Base-by-base conservation (phyloP, 2,113 vertebrate genomes). In the Piaya cayana region DNA sequence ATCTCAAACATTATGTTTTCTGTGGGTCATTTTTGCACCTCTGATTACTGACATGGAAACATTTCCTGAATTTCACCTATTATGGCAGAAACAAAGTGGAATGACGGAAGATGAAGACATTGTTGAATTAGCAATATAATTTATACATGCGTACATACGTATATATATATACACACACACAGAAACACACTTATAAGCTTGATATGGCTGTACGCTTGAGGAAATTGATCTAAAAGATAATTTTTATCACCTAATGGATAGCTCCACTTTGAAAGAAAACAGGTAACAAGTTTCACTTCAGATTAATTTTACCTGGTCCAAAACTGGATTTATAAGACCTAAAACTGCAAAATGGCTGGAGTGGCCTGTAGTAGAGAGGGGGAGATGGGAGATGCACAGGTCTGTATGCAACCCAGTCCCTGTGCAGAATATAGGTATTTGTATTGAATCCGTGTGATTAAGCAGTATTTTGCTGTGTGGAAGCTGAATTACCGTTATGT, bases 201-300 rank as follows among this genome's bases (percentile, higher is more conserved):
- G 3, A 3, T 43, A 62, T 30, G 71, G 15, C 9, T 0, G 0
- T 39, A 15, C 3, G 56, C 16, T 58, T 3, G 10, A 86, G 67
- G 50, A 95, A 95, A 50, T 37, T 2, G 21, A 39, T 83, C 15
- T 65, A 58, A 80, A 80, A 34, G 7, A 18, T 23, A 36, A 6
- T 42, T 72, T 69, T 69, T 58, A 25, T 55, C 60, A 15, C 36
- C 67, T 63, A 71, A 71, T 67, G 5, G 11, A 58, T 50, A 64
- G 11, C 11, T 85, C 10, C 11, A 4, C 26, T 80, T 76, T 37
- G 45, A 60, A 82, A 93, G 16, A 84, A 36, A 0, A 1, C 25
- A 59, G 5, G 27, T 37, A n/a, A 68, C 8, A 60, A 27, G 18
- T 64, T 82, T 8, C 15, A 32, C 22, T 65, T 78, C 22, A 34